Evolutionary conservation across 2,113 vertebrate species (phyloP), one percentile per base, ranked within the genome.

Genomic region (Casuarius casuarius): DNA sequence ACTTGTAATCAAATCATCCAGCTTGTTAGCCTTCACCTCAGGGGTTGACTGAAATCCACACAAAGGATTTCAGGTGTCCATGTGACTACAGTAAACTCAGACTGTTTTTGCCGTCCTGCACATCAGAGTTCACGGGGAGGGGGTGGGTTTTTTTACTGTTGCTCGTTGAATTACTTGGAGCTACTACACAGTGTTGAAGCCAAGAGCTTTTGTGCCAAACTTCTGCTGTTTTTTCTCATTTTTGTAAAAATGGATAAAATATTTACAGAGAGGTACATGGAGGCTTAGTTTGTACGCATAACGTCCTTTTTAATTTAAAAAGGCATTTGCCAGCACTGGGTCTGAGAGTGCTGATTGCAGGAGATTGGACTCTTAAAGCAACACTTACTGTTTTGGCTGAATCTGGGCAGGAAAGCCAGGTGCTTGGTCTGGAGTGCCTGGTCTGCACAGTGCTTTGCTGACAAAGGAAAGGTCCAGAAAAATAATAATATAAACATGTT

Each of bases 151-250:
- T 92, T 77, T 31, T 89, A 0, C 42, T 61, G 29, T 85, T 92
- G 23, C 62, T 95, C 61, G 15, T 75, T 89, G 66, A 77, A 44
- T 94, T 90, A 42, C 51, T 75, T 89, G 61, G 76, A 94, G 48
- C 51, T 75, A 1, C 44, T 51, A 12, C 10, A 6, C 9, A 16
- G 48, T 26, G 10, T 33, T 63, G 65, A 87, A 84, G 74, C 81
- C 74, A 84, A 76, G 40, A 48, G 23, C 31, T 89, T 52, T 85
- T 85, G 44, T 91, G 93, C 20, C 48, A 91, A 38, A 21, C n/a
- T 68, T 75, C 0, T 46, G 38, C 38, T 82, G 15, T 23, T 92
- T 84, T 20, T 42, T 12, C 18, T 5, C 0, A 0, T n/a, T 68
- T 81, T 46, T 51, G 78, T 10, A 65, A 19, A 44, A 91, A 63